Evolutionary conservation across 2,797 vertebrate species (phyloP), one percentile per base, ranked within the genome.

Genomic region (Apogon hyalosoma): DNA sequence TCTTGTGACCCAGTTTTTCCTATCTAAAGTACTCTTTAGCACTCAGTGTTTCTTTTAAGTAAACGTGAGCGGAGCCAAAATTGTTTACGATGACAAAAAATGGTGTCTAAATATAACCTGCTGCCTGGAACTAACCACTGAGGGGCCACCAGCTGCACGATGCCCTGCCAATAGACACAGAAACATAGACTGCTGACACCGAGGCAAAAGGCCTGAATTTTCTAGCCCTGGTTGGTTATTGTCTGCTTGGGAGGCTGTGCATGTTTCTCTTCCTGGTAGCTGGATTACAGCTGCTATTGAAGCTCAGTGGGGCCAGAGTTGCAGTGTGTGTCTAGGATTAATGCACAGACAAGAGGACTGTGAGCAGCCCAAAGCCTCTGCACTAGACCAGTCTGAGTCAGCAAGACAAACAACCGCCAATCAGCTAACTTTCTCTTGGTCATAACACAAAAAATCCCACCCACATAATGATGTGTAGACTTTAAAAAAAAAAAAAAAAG

Each of bases 261-360:
- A 51, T 77, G 86, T 74, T 74, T 84, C 80, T 82, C 85, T 91
- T 91, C 91, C 90, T 83, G 84, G 82, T 85, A 81, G 84, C 80
- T 81, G 91, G 92, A 94, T 94, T 93, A 93, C 82, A 61, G 84
- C 75, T 52, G 86, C 90, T 80, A 88, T 90, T 91, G 85, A 91
- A 83, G 81, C 74, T 59, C 62, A 48, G 18, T 78, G 77, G 80
- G 84, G 75, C 78, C 73, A 73, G 65, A 69, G 71, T 60, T 87
- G 58, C 85, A 80, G 79, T 85, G 77, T 82, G 66, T 78, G 80
- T 89, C 82, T 73, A 82, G 89, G 92, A 92, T 93, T 90, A 92
- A 85, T 82, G 85, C 53, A 83, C 82, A 84, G 87, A 86, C 85
- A 84, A 86, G 84, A 62, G 91, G 63, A 70, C 74, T 72, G 73